phyloP scores from a whole-genome alignment of 2,113 vertebrate species.

The Dissostichus mawsoni region DNA sequence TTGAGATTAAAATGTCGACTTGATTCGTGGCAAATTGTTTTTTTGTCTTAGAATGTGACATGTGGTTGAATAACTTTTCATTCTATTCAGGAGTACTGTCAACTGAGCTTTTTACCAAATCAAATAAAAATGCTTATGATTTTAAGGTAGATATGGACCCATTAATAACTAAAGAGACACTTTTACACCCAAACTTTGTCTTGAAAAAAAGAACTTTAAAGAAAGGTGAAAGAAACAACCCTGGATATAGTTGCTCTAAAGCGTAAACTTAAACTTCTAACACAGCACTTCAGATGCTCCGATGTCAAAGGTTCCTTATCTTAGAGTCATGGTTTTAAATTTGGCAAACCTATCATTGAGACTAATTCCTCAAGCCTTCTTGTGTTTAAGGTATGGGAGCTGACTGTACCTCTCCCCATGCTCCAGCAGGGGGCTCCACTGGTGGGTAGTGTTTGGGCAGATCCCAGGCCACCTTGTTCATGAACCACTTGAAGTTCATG shows the following conservation, averaged over 20 bases:
- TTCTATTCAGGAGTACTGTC: background rate
- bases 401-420: slow-evolving; percentile 92
- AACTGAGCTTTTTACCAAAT: background rate
- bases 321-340: background rate
- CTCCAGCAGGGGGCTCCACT: slow-evolving; percentile 94
- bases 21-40: background rate
- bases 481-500: slow-evolving; percentile 96
- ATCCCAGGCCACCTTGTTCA: slow-evolving; percentile 97
- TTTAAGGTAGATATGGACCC: no score
- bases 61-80: background rate
- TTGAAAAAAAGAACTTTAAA: no score
- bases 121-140: no score
- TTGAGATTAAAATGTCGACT: background rate
- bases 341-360: background rate
- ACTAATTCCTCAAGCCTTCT: background rate
- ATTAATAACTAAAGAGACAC: background rate
- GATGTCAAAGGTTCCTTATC: background rate
- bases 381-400: no score
- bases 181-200: no score
- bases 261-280: no score
- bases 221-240: no score
- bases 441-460: slow-evolving; percentile 95
- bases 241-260: no score
- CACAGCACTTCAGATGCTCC: background rate
- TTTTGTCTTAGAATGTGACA: background rate